Evolutionary conservation across 2,797 vertebrate genomes (phyloP), one percentile per base, ranked within the genome.

Genomic region (Cephalopachus bancanus): DNA sequence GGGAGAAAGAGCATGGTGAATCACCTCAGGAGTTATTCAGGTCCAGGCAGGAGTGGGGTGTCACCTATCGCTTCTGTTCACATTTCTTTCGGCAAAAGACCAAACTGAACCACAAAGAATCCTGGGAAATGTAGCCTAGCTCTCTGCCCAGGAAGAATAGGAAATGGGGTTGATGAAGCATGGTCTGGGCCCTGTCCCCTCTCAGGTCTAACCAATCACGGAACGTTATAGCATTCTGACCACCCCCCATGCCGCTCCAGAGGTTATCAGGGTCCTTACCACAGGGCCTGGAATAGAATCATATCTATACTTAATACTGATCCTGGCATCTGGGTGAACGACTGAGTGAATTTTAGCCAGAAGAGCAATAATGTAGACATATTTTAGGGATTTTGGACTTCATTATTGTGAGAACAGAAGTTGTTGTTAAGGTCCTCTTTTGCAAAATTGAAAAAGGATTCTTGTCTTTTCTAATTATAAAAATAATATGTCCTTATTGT

Each of bases 391-490:
- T 86, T 83, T 94, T 84, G 75, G 71, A 87, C 53, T 57, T 84
- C 71, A 26, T 91, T 65, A 15, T 62, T 64, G 64, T 17, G 20
- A 96, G 94, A 91, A 93, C 53, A 96, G 91, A 95, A 30, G 49
- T 81, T 97, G 83, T 59, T 69, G 24, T 59, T 94, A 94, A 91
- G 85, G 83, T 93, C 94, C 93, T 87, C 69, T 80, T 96, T 59
- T 89, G 60, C 51, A 95, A 67, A 95, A 93, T 14, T 72, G 24
- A 78, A 81, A 86, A 64, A 84, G 59, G 69, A 74, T 80, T 76
- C 88, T 91, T 95, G 55, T 89, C 65, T 87, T 94, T 89, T 78
- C 91, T 96, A 60, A 92, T 96, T 95, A 92, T 85, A 86, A 94
- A 94, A 79, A 53, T 78, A 81, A 62, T 92, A 60, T 83, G 57